Percentiles rank a stretch among this genome's conserved stretches.
Evolutionary conservation across 2,888 invertebrate species (phyloP).

Genomic region (Cartodere bifasciata): DNA sequence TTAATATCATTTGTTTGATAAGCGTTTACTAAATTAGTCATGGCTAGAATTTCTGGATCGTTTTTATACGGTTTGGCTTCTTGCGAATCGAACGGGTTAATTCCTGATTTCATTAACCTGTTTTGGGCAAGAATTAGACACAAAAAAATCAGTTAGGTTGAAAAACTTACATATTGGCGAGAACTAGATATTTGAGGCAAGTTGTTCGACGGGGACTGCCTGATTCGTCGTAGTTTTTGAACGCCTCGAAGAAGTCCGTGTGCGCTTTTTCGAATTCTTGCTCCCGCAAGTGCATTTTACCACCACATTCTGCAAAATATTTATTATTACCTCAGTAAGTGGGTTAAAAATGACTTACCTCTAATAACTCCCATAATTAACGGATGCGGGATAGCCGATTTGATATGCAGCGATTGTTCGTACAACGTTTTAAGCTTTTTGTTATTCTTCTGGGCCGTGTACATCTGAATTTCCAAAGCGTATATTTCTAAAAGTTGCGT

Average conservation of each 20-base stretch:
- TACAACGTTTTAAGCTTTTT: slow-evolving; percentile 93
- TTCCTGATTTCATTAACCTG: slow-evolving; percentile 97
- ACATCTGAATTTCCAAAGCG: slow-evolving; percentile 99
- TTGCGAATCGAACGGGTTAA: slow-evolving; percentile 99
- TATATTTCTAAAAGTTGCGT: slow-evolving; percentile 97
- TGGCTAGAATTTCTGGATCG: slow-evolving; percentile 96
- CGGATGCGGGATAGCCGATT: slow-evolving; percentile 99
- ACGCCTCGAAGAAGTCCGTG: slow-evolving; percentile 98
- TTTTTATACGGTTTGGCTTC: slow-evolving; percentile 99
- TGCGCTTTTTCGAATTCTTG: slow-evolving; percentile 98
- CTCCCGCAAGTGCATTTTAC: slow-evolving; percentile 98
- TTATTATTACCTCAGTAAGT: neutral
- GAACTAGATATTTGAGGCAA: slow-evolving; percentile 92
- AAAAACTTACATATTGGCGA: slow-evolving; percentile 88
- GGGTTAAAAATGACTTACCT: slow-evolving; percentile 42
- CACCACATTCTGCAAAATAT: slow-evolving; percentile 74
- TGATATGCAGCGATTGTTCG: slow-evolving; percentile 96
- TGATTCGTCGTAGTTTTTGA: slow-evolving; percentile 98
- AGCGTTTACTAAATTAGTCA: slow-evolving; percentile 95
- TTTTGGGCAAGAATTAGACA: neutral
- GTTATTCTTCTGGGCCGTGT: slow-evolving; percentile 98
- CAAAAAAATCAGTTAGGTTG: neutral
- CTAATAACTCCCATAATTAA: slow-evolving; percentile 98
- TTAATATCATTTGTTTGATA: slow-evolving; percentile 98
- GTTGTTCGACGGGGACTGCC: slow-evolving; percentile 94